Base-by-base conservation (phyloP, 2,113 vertebrate genomes). In the Jacana jacana region DNA sequence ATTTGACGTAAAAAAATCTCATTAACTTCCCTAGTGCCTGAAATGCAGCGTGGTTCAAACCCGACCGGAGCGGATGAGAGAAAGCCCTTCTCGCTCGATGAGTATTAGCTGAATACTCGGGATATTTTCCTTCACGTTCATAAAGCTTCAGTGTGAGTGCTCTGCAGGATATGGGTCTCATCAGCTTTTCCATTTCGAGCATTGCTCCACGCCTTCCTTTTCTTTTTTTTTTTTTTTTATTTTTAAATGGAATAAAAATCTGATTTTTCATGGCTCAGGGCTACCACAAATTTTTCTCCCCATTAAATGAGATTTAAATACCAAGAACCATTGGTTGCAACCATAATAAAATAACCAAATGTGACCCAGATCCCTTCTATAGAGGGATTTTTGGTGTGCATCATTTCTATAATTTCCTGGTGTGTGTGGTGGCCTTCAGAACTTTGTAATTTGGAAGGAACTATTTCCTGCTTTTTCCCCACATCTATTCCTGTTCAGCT, bases 231-330 rank as follows among this genome's bases (percentile, higher is more conserved):
- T n/a, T n/a, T n/a, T n/a, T n/a, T n/a, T n/a, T n/a, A n/a, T n/a
- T n/a, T n/a, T n/a, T n/a, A n/a, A n/a, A n/a, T n/a, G n/a, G n/a
- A n/a, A 77, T 78, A 68, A 94, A 14, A 13, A 95, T 86, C 82
- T 88, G 87, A 96, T 92, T 86, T 97, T 97, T 97, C 94, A 70
- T 92, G 89, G 89, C 96, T 97, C 89, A 90, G 81, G 81, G 97
- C 96, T 97, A 97, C 96, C 95, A 94, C 89, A 89, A 78, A 27
- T 94, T 96, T 97, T 97, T 97, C 65, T 95, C 95, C 90, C 85
- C 78, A 92, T 95, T 95, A 97, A 97, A 96, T 69, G 49, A 48
- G 72, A 96, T 97, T 98, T 98, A 96, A 97, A 86, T 97, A 93
- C 86, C 94, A 57, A 92, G 95, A 95, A 93, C 77, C 44, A 52